These are phyloP conservation scores for Ammodytes dubius DNA, from an alignment of 2,113 vertebrate species.

Conservation along the genomic window DNA sequence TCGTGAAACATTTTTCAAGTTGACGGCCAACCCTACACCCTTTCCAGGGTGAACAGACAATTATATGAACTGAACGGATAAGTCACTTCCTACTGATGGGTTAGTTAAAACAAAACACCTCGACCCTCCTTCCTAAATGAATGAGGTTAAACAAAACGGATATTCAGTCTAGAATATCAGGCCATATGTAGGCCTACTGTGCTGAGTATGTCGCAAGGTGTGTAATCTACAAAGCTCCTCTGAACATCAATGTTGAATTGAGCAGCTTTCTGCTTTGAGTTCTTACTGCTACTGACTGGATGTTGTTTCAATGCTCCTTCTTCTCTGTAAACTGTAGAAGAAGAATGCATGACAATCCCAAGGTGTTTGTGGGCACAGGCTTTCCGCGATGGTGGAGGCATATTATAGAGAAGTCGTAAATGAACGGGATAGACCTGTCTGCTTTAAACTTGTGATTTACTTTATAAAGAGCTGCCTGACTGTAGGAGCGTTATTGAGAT, in stretches of 20 bases:
- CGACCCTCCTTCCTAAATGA: not conserved
- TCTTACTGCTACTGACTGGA: not conserved
- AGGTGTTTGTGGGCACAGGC: slow-evolving; percentile 16
- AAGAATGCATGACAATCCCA: slow-evolving; percentile 25
- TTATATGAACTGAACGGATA: not conserved
- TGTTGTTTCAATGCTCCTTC: slow-evolving; percentile 15
- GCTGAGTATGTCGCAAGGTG: not conserved
- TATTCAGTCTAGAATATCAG: not conserved
- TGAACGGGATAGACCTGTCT: slow-evolving; percentile 14
- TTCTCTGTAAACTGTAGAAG: slow-evolving; percentile 19
- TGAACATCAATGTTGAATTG: slow-evolving; percentile 14
- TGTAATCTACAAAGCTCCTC: not conserved
- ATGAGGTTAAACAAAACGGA: not conserved
- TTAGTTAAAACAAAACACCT: not conserved
- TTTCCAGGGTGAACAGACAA: not conserved
- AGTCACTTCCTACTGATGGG: too few species aligned
- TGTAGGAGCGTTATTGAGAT: slow-evolving; percentile 12
- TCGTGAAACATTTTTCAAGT: not conserved
- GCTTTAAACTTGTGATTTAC: slow-evolving; percentile 23
- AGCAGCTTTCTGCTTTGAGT: not conserved
- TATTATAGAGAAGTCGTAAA: slow-evolving; percentile 34
- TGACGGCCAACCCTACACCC: not conserved
- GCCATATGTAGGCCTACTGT: not conserved
- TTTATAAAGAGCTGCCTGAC: slow-evolving; percentile 35
- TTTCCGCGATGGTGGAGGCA: slow-evolving; percentile 29